Percentiles rank a stretch among this genome's conserved stretches.
phyloP scores from a whole-genome alignment of 2,888 invertebrate genomes.

The Drosophila meridiana region DNA sequence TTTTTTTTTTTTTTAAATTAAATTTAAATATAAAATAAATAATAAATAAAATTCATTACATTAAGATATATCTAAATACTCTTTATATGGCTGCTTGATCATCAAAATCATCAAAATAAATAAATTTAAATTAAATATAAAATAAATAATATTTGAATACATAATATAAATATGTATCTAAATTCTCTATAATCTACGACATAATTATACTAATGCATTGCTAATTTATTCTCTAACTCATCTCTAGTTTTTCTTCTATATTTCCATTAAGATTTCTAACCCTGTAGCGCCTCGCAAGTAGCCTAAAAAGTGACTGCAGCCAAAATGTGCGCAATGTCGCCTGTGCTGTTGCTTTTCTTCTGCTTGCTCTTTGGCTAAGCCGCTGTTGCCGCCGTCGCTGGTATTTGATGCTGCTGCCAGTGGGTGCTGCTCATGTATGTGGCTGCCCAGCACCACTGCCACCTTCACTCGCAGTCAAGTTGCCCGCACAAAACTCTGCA shows the following conservation, averaged over 20 bases:
- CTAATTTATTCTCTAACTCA: neutral
- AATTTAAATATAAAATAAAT: neutral
- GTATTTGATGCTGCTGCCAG: constrained; percentile 55
- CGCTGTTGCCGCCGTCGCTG: constrained; percentile 29
- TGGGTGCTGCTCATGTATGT: constrained; percentile 22
- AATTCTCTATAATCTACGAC: too few species aligned
- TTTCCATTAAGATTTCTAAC: constrained; percentile 7
- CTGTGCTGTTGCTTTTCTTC: constrained; percentile 54
- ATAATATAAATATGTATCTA: too few species aligned
- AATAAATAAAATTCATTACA: too few species aligned
- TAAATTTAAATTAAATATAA: too few species aligned
- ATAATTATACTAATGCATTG: neutral
- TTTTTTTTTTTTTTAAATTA: too few species aligned
- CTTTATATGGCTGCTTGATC: too few species aligned
- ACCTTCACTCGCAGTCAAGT: neutral
- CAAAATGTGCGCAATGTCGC: constrained; percentile 61
- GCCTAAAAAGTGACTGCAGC: constrained; percentile 35
- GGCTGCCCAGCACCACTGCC: constrained; percentile 7
- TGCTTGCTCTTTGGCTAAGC: constrained; percentile 70
- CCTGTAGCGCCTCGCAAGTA: constrained; percentile 30
- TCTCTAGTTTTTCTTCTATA: too few species aligned
- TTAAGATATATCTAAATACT: too few species aligned
- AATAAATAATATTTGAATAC: too few species aligned
- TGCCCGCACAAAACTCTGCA: constrained; percentile 26
- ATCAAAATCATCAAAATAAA: too few species aligned